These are phyloP conservation scores for Pseudorhombus dupliciocellatus DNA, from an alignment of 2,113 vertebrate genomes.

Conservation along the genomic window DNA sequence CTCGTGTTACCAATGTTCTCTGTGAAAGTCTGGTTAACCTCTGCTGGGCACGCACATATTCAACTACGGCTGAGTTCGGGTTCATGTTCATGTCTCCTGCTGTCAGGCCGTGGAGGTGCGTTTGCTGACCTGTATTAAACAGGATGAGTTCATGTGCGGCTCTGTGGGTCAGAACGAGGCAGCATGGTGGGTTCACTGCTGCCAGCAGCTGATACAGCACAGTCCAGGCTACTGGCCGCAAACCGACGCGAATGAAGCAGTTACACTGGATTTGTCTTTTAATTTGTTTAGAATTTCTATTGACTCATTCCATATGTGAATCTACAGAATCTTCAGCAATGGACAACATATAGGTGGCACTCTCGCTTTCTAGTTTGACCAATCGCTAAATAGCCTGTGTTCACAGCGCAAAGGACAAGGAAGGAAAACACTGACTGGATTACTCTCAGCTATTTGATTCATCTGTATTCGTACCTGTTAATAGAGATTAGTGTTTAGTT, in stretches of 20 bases:
- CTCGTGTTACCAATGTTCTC: slow-evolving; percentile 3
- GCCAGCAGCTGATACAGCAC: slow-evolving; percentile 1
- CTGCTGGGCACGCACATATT: slow-evolving; percentile 11
- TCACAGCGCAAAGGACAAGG: too few relatives aligned
- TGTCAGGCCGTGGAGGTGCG: neutral
- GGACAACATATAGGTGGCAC: too few relatives aligned
- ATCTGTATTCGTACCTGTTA: too few relatives aligned
- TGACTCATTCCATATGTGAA: too few relatives aligned
- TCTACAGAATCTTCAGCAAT: too few relatives aligned
- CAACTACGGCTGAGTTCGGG: slow-evolving; percentile 4
- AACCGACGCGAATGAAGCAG: neutral
- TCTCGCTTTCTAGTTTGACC: too few relatives aligned
- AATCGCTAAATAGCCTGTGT: too few relatives aligned
- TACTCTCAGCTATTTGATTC: neutral
- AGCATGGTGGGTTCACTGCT: neutral
- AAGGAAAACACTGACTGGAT: neutral
- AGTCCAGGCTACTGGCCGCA: neutral
- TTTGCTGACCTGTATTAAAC: slow-evolving; percentile 16
- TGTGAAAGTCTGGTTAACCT: slow-evolving; percentile 8
- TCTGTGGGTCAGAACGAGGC: neutral
- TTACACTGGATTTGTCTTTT: neutral
- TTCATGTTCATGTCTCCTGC: slow-evolving; percentile 20
- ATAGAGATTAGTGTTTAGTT: too few relatives aligned
- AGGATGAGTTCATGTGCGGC: neutral
- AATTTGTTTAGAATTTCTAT: too few relatives aligned